phyloP scores from a whole-genome alignment of 1,140 invertebrate genomes.

The Pachyrhynchus sulphureomaculatus region DNA sequence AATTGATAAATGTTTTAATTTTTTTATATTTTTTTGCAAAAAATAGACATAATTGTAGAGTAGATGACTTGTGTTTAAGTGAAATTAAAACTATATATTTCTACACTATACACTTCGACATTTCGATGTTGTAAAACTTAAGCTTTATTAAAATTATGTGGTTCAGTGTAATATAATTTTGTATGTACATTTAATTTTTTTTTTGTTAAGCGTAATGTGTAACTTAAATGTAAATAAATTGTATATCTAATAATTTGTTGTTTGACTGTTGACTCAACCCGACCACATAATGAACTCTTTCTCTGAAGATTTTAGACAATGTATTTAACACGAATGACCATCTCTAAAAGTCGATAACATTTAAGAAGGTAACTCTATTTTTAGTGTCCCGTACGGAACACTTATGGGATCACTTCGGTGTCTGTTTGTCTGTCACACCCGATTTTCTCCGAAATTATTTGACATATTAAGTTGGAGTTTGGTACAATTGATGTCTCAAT shows the following conservation, averaged over 20 bases:
- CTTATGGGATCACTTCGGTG: no score
- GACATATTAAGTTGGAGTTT: no score
- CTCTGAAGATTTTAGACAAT: no score
- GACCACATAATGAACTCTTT: no score
- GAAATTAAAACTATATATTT: constrained; percentile 16
- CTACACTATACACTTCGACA: not conserved
- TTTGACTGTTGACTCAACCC: no score
- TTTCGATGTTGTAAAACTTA: constrained; percentile 7
- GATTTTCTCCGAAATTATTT: no score
- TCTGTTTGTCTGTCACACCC: no score
- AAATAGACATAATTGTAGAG: constrained; percentile 7
- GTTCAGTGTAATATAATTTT: constrained; percentile 22
- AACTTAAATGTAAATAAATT: constrained; percentile 20
- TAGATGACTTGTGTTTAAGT: constrained; percentile 9
- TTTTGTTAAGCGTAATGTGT: constrained; percentile 11
- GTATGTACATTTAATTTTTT: constrained; percentile 10
- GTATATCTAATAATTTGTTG: constrained; percentile 6
- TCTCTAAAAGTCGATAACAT: no score
- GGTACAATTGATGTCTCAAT: no score
- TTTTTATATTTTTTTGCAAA: not conserved
- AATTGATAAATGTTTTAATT: not conserved
- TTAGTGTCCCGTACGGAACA: no score
- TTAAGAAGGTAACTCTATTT: no score
- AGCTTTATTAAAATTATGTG: constrained; percentile 30
- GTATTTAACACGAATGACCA: no score